Evolutionary conservation across 2,797 vertebrate species (phyloP).

Genomic region (Avahi laniger): DNA sequence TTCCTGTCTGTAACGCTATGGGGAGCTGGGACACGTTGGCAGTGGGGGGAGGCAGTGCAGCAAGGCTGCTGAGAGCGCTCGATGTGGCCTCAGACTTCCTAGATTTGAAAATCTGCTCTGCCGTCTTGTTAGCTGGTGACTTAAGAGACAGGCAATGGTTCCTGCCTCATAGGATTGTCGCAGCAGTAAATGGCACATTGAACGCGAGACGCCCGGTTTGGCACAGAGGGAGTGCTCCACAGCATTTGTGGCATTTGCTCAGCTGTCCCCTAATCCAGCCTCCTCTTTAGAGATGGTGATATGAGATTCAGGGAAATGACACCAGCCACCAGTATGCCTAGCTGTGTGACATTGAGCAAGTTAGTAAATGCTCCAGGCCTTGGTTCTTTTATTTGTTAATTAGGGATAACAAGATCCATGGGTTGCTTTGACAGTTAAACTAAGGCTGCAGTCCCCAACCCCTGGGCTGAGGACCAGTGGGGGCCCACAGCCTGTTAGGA

Average conservation of each 20-base stretch:
- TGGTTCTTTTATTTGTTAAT: neutral
- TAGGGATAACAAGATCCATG: neutral
- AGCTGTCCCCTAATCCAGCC: neutral
- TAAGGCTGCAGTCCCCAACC: neutral
- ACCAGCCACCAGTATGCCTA: neutral
- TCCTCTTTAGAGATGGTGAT: neutral
- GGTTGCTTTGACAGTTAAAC: neutral
- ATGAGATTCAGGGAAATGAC: neutral
- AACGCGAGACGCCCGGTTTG: neutral
- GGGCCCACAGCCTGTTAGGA: too few relatives aligned
- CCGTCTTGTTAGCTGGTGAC: neutral
- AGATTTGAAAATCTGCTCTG: neutral
- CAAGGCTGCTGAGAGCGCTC: neutral
- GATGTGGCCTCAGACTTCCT: neutral
- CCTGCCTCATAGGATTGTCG: neutral
- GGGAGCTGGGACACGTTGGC: fast-evolving
- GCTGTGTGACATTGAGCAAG: neutral
- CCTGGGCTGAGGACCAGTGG: too few relatives aligned
- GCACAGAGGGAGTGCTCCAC: neutral
- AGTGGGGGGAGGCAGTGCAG: fast-evolving
- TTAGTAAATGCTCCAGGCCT: neutral
- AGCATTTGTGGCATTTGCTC: neutral
- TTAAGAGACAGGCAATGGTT: neutral
- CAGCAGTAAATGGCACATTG: neutral
- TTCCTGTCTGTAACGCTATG: neutral